Percentiles rank a stretch among this genome's conserved stretches.
phyloP scores from a whole-genome alignment of 1,140 invertebrate species.

The Drosophila busckii region DNA sequence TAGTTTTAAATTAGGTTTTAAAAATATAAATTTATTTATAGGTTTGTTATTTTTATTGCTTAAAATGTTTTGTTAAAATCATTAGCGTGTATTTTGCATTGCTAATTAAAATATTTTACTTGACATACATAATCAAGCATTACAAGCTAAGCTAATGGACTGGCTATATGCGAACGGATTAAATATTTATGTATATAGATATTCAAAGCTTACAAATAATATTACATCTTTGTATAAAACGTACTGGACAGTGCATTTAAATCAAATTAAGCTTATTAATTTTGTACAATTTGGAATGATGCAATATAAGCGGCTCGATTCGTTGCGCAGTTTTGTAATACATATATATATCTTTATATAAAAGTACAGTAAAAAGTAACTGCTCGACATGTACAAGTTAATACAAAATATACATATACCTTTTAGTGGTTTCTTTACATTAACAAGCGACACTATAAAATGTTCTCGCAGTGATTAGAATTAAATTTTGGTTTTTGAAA shows the following conservation, averaged over 20 bases:
- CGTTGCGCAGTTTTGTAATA: slow-evolving; percentile 43
- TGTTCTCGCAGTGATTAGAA: slow-evolving; percentile 9
- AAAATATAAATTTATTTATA: too few relatives aligned
- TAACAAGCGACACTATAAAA: slow-evolving; percentile 14
- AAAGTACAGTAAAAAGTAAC: slow-evolving; percentile 44
- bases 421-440: slow-evolving; percentile 8
- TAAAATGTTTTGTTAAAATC: slow-evolving; percentile 32
- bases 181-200: slow-evolving; percentile 21
- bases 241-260: not conserved
- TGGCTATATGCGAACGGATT: slow-evolving; percentile 22
- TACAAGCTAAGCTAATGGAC: slow-evolving; percentile 53
- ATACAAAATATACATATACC: slow-evolving; percentile 65
- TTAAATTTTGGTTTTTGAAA: slow-evolving; percentile 16
- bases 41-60: slow-evolving; percentile 3
- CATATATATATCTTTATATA: not conserved
- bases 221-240: slow-evolving; percentile 39
- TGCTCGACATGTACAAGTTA: slow-evolving; percentile 48
- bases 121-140: slow-evolving; percentile 28
- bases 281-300: slow-evolving; percentile 55
- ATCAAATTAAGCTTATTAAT: slow-evolving; percentile 26
- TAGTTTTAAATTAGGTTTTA: too few relatives aligned
- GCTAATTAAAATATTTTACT: slow-evolving; percentile 5
- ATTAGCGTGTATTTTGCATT: slow-evolving; percentile 17
- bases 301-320: slow-evolving; percentile 40
- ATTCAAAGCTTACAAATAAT: slow-evolving; percentile 52